phyloP scores from a whole-genome alignment of 30 jellyfish, hydroid and myxozoan genomes.

The Hydractinia echinata region DNA sequence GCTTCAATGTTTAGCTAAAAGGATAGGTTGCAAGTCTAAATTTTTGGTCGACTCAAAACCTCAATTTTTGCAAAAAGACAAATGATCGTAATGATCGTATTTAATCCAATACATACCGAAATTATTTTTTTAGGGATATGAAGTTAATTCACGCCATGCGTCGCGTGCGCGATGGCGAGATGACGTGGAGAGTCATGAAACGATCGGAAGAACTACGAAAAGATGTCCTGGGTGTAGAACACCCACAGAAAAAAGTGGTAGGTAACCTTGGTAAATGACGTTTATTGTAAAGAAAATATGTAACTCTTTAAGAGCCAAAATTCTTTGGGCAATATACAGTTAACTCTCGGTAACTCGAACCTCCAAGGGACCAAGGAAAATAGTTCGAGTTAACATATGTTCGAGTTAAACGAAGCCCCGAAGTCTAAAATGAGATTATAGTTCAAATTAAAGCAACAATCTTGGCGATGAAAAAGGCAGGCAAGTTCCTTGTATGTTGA shows the following conservation, averaged over 20 bases:
- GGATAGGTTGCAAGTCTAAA: background rate
- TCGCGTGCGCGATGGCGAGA: slow-evolving; percentile 41
- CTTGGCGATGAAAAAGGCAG: no score
- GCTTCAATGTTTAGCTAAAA: no score
- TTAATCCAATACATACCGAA: no score
- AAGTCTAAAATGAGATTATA: no score
- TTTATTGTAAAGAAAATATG: background rate
- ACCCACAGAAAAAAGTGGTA: slow-evolving; percentile 82
- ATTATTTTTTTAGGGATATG: background rate
- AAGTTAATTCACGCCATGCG: slow-evolving; percentile 35
- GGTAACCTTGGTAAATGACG: background rate
- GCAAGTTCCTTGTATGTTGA: no score
- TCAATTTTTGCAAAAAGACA: background rate
- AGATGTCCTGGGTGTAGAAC: slow-evolving; percentile 66
- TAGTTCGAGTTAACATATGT: no score
- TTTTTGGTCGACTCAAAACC: background rate
- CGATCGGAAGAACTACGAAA: slow-evolving; percentile 49
- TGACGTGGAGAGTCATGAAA: slow-evolving; percentile 31
- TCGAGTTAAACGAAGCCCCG: no score
- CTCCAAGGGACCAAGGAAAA: no score
- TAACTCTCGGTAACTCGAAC: no score
- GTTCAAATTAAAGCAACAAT: no score
- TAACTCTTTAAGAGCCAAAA: background rate
- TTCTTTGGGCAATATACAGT: background rate
- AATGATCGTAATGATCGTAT: background rate